phyloP scores from a whole-genome alignment of 92 coral and sea anemone genomes.

The Hydrozoanthus gracilis region DNA sequence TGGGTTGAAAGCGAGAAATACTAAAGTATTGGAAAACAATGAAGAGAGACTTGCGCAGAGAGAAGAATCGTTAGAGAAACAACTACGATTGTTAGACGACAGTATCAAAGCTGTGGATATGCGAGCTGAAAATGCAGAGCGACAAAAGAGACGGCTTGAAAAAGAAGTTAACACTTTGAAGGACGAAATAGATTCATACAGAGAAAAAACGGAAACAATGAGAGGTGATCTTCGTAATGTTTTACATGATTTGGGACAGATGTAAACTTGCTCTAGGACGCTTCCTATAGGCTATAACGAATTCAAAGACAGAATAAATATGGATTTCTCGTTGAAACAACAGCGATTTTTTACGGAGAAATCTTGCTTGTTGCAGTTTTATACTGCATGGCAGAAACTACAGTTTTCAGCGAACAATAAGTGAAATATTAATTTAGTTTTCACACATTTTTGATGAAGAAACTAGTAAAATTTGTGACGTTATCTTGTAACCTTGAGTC shows the following conservation, averaged over 20 bases:
- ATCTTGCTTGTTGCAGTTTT: too few relatives aligned
- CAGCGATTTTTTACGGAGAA: too few relatives aligned
- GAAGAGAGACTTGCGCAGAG: slow-evolving; percentile 78
- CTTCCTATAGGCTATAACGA: background rate
- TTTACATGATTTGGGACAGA: slow-evolving; percentile 42
- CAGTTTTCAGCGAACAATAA: background rate
- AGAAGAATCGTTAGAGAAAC: slow-evolving; percentile 65
- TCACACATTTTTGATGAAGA: background rate
- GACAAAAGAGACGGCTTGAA: slow-evolving; percentile 59
- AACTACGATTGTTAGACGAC: slow-evolving; percentile 54
- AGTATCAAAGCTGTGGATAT: slow-evolving; percentile 58
- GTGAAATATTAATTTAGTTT: background rate
- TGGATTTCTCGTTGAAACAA: background rate
- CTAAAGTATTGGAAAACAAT: slow-evolving; percentile 67
- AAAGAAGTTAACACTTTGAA: slow-evolving; percentile 42
- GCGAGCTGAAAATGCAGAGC: slow-evolving; percentile 72
- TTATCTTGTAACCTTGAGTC: too few relatives aligned
- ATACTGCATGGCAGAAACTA: background rate
- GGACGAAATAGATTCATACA: slow-evolving; percentile 52
- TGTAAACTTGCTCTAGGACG: slow-evolving; percentile 24
- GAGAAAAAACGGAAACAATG: slow-evolving; percentile 30
- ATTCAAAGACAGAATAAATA: background rate
- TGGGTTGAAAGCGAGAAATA: slow-evolving; percentile 69
- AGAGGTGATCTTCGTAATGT: slow-evolving; percentile 47
- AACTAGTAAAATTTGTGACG: background rate